A percentile compares a stretch with the other conserved stretches of the same genome.
phyloP scores from a whole-genome alignment of 2,113 vertebrate species.

The Parotia lawesii region DNA sequence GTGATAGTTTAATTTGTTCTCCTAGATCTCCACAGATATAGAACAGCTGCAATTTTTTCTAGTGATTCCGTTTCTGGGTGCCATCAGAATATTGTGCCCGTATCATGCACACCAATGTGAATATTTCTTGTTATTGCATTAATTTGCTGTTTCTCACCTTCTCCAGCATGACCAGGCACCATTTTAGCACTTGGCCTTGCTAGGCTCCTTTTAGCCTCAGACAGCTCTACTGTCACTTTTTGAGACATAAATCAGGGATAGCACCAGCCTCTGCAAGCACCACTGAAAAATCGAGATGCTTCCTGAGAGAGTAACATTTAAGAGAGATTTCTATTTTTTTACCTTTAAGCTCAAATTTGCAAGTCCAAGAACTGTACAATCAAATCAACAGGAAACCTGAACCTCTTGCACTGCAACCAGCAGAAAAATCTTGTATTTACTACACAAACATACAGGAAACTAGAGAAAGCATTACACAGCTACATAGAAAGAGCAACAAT shows the following conservation, averaged over 20 bases:
- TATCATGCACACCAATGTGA: not conserved
- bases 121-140: not conserved
- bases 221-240: not conserved
- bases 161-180: not conserved
- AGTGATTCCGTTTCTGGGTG: not conserved
- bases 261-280: not conserved
- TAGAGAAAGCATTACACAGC: not conserved
- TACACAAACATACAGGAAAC: not conserved
- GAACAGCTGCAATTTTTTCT: not conserved
- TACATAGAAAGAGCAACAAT: not conserved
- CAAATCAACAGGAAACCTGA: not conserved
- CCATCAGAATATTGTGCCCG: not conserved
- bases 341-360: not conserved
- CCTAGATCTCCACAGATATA: fast-evolving
- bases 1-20: not conserved
- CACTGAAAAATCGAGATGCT: not conserved
- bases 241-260: not conserved
- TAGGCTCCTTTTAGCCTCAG: not conserved
- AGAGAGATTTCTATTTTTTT: not conserved
- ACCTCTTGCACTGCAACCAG: not conserved
- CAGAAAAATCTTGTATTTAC: not conserved
- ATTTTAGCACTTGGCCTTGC: not conserved
- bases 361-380: not conserved
- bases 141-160: not conserved
- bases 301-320: not conserved